Percentiles rank a stretch among this genome's conserved stretches.
phyloP scores from a whole-genome alignment of 2,113 vertebrate species.

The Tachycineta bicolor region DNA sequence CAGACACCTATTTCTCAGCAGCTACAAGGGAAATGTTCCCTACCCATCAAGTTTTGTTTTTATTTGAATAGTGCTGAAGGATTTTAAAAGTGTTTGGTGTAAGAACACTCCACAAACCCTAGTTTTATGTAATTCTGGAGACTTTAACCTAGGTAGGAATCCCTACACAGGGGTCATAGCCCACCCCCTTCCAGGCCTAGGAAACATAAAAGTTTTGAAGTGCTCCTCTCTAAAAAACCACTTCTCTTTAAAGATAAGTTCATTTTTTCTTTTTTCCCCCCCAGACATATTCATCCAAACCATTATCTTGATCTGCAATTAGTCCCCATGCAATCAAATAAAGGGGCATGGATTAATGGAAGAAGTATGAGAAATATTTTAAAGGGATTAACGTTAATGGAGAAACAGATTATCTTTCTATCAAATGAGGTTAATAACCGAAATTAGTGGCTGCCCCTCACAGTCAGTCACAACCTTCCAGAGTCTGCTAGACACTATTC shows the following conservation, averaged over 20 bases:
- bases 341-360: conserved; percentile 12
- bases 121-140: neutral
- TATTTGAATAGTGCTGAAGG: neutral
- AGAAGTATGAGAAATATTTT: conserved; percentile 42
- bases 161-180: neutral
- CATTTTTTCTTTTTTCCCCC: neutral
- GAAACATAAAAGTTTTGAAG: neutral
- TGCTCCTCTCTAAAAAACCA: neutral
- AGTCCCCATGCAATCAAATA: conserved; percentile 20
- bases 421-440: conserved; percentile 31
- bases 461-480: neutral
- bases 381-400: conserved; percentile 13
- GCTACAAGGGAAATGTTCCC: neutral
- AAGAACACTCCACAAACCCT: neutral
- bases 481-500: neutral
- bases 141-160: neutral
- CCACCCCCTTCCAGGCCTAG: neutral
- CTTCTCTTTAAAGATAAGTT: neutral
- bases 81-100: neutral
- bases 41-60: fast-evolving
- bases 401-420: conserved; percentile 37
- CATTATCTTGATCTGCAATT: neutral
- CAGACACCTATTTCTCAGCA: neutral
- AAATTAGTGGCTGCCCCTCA: neutral
- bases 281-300: neutral